Percentiles rank a stretch among this genome's conserved stretches.
These are phyloP conservation scores for Eupithecia abbreviata DNA, from an alignment of 2,888 invertebrate species.

Conservation along the genomic window DNA sequence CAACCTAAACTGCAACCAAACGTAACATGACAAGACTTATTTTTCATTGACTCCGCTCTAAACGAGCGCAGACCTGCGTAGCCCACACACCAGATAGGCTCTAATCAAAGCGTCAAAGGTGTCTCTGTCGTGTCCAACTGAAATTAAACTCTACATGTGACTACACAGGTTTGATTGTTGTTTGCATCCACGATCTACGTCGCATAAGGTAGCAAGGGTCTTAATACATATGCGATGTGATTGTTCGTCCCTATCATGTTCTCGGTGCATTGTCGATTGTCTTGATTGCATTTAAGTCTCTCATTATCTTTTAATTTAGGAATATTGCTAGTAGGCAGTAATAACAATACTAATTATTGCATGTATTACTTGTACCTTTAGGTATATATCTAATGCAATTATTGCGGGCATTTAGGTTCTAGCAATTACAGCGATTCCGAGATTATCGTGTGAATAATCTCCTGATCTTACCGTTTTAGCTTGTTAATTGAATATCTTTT, in stretches of 20 bases:
- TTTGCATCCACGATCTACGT: neutral
- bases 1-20: neutral
- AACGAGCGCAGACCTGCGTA: slow-evolving; percentile 34
- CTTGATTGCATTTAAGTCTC: slow-evolving; percentile 40
- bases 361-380: neutral
- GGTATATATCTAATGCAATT: neutral
- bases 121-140: slow-evolving; percentile 47
- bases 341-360: neutral
- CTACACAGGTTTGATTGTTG: slow-evolving; percentile 6
- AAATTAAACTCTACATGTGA: slow-evolving; percentile 37
- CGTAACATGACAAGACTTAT: neutral
- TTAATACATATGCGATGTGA: slow-evolving; percentile 42
- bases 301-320: slow-evolving; percentile 33
- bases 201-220: slow-evolving; percentile 44
- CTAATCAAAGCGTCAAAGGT: slow-evolving; percentile 68
- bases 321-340: slow-evolving; percentile 19
- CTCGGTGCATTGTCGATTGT: slow-evolving; percentile 46
- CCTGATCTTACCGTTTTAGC: neutral
- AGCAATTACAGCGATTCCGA: neutral
- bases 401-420: neutral
- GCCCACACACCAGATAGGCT: slow-evolving; percentile 43
- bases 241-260: slow-evolving; percentile 47
- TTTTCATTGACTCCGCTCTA: slow-evolving; percentile 2
- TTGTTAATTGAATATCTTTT: too few relatives aligned
- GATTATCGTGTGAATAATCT: neutral